Base-by-base conservation (phyloP, 2,888 invertebrate species). In the Coremacera marginata region DNA sequence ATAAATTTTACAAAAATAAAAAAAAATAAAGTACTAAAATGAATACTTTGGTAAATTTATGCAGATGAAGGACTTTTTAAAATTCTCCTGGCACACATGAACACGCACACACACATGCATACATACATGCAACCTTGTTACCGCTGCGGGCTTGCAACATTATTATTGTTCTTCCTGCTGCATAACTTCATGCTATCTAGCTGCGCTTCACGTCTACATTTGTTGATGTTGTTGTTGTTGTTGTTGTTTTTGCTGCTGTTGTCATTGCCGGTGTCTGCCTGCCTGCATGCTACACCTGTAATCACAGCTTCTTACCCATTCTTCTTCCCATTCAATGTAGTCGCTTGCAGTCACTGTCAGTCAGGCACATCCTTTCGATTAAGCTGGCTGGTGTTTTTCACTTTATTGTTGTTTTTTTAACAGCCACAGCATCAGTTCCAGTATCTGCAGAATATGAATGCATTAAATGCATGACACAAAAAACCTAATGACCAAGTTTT, bases 401-500 rank as follows among this genome's bases (percentile, higher is more conserved):
- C 44, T 34, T 34, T 27, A n/a, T 11, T 19, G 8, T 14, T 22
- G 49, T 27, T 27, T n/a, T 16, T 25, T 31, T 31, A 31, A 55
- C 67, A 44, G 7, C 14, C 22, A 3, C 67, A 68, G 27, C 60
- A n/a, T 19, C 71, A 25, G 57, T n/a, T 2, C 16, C 25, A 9
- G 34, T 37, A 34, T 51, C 5, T 34, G 70, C 14, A 55, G 27
- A 44, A 19, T 37, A 19, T 49, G 68, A 51, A 49, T 68, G 68
- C 25, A 68, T 51, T 25, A 68, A 44, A 8, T 27, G 55, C 9
- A 68, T 49, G 63, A 63, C n/a, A 25, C 19, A 9, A 71, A 57
- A 71, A 71, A 71, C 57, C 71, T 57, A 71, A 71, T 71, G 71
- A 71, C 71, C 71, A 71, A 71, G 71, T 71, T 71, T 71, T 25